phyloP scores from a whole-genome alignment of 2,797 vertebrate species.

The Limosa lapponica region DNA sequence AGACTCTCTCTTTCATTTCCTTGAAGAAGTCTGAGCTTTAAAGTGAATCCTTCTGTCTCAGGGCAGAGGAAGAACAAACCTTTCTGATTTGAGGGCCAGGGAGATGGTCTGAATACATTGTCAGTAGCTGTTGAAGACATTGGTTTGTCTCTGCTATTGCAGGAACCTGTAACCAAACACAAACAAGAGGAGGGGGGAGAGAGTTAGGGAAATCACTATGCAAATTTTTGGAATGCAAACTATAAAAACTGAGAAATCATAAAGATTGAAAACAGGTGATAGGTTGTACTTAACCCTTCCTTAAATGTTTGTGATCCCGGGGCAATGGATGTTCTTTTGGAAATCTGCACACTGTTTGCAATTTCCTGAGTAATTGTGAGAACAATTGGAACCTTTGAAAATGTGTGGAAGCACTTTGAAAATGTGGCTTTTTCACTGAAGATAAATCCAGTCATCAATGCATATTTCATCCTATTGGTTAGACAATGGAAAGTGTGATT shows the following conservation, averaged over 20 bases:
- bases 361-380: background rate
- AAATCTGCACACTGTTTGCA: background rate
- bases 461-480: background rate
- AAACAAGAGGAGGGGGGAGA: background rate
- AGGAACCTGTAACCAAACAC: background rate
- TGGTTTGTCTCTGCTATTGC: background rate
- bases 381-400: background rate
- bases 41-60: background rate
- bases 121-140: background rate
- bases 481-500: background rate
- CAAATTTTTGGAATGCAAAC: background rate
- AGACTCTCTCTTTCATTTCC: slow-evolving; percentile 10
- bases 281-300: background rate
- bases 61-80: background rate
- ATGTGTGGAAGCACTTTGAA: too few species aligned
- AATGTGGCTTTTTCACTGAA: background rate
- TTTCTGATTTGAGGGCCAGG: background rate
- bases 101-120: background rate
- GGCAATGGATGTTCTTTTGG: background rate
- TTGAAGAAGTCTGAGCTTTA: slow-evolving; percentile 17
- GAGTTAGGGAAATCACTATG: background rate
- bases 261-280: background rate
- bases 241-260: background rate
- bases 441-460: background rate
- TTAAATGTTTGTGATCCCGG: background rate